Evolutionary conservation across 2,113 vertebrate genomes (phyloP).

Genomic region (Phalacrocorax brasilianus): DNA sequence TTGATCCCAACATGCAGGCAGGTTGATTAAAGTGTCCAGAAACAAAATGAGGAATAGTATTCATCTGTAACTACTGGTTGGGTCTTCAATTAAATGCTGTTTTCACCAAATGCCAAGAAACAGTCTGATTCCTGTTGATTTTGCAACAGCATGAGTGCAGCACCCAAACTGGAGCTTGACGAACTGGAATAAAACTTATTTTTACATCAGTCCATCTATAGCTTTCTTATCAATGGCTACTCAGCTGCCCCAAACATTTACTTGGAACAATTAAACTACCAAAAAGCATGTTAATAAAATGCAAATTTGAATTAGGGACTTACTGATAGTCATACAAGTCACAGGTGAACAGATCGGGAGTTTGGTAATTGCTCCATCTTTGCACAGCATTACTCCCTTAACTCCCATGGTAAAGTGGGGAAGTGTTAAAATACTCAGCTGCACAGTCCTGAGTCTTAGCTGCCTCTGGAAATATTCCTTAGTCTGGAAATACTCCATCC

Average conservation of each 20-base stretch:
- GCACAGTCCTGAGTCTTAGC: background rate
- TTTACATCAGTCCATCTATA: background rate
- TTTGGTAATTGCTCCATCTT: background rate
- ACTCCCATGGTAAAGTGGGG: background rate
- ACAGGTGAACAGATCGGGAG: background rate
- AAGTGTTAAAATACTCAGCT: background rate
- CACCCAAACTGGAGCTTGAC: background rate
- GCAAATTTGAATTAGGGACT: background rate
- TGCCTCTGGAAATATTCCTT: background rate
- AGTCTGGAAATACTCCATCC: background rate
- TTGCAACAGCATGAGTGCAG: background rate
- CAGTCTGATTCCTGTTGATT: constrained; percentile 8
- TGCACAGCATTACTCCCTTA: background rate
- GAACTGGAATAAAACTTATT: background rate
- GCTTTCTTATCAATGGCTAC: background rate
- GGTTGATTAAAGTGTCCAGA: constrained; percentile 76
- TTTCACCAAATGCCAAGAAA: constrained; percentile 52
- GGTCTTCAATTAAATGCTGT: constrained; percentile 65
- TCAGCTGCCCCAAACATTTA: background rate
- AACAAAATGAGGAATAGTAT: constrained; percentile 68
- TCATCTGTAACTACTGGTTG: constrained; percentile 56
- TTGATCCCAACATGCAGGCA: constrained; percentile 68
- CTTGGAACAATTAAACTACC: background rate
- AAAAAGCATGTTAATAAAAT: background rate
- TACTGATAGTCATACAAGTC: background rate